Conservation (phyloP, 2,113 vertebrate species). For the Cyprinodon tularosa region DNA sequence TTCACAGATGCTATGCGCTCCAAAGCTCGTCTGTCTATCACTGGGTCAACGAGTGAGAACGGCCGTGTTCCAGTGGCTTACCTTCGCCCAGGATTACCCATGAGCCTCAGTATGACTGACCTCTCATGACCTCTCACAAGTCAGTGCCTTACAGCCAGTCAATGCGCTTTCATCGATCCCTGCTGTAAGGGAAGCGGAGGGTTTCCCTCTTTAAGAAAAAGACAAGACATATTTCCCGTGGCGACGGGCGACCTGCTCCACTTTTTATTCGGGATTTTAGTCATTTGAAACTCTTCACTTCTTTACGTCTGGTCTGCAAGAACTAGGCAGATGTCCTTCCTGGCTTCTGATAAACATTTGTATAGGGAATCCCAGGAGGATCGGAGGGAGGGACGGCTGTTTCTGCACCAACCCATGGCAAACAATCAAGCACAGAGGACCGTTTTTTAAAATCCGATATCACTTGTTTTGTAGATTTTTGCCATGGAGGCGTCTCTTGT, state of each 20-base stretch:
- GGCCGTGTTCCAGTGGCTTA: constrained; percentile 94
- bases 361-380: constrained; percentile 24
- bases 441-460: constrained; percentile 88
- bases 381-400: constrained; percentile 83
- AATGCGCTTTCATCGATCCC: constrained; percentile 70
- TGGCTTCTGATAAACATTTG: constrained; percentile 40
- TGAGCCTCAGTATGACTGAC: constrained; percentile 98
- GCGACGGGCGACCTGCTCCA: constrained; percentile 1
- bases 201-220: constrained; percentile 14
- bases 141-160: constrained; percentile 95
- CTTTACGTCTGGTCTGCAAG: constrained; percentile 23
- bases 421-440: constrained; percentile 94
- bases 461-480: constrained; percentile 80
- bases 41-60: constrained; percentile 95
- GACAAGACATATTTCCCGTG: constrained; percentile 18
- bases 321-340: constrained; percentile 70
- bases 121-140: constrained; percentile 92
- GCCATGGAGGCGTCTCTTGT: constrained; percentile 42
- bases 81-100: constrained; percentile 98
- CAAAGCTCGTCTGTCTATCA: constrained; percentile 97
- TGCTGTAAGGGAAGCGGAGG: constrained; percentile 19
- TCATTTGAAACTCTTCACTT: constrained; percentile 24
- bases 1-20: constrained; percentile 93
- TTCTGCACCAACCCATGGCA: constrained; percentile 84
- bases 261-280: constrained; percentile 33